These are phyloP conservation scores for Caenorhabditis becei DNA, from an alignment of 2,888 invertebrate genomes.

Conservation along the genomic window DNA sequence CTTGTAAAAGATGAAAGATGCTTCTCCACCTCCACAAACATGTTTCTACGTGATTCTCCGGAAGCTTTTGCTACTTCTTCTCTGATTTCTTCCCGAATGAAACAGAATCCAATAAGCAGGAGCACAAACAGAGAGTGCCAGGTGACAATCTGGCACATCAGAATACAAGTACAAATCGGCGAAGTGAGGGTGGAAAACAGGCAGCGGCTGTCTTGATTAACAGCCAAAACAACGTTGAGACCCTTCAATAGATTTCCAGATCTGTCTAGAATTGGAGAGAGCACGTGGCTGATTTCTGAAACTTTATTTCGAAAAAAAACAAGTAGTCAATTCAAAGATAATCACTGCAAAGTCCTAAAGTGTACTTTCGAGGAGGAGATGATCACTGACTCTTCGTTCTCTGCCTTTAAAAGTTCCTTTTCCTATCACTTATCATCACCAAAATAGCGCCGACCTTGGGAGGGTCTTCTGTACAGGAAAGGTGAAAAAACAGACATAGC, in stretches of 20 bases:
- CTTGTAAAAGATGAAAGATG: slow-evolving; percentile 30
- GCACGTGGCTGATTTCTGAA: slow-evolving; percentile 47
- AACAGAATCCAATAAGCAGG: background rate
- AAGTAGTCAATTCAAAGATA: slow-evolving; percentile 18
- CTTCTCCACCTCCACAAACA: slow-evolving; percentile 25
- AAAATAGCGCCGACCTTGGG: no score
- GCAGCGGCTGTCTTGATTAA: background rate
- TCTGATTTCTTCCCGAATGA: background rate
- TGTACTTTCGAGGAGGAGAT: slow-evolving; percentile 5
- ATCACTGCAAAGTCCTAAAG: slow-evolving; percentile 10
- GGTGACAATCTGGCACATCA: slow-evolving; percentile 15
- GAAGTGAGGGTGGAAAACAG: slow-evolving; percentile 45
- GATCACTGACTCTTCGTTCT: slow-evolving; percentile 16
- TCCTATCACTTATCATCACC: no score
- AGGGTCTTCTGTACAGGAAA: no score
- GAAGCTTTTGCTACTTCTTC: background rate
- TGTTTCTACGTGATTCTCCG: slow-evolving; percentile 9
- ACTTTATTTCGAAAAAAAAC: slow-evolving; percentile 29
- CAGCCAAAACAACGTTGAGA: slow-evolving; percentile 8
- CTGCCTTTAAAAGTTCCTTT: background rate
- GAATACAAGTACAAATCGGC: slow-evolving; percentile 23
- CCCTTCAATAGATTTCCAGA: slow-evolving; percentile 30
- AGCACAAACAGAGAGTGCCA: slow-evolving; percentile 11
- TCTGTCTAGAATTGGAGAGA: slow-evolving; percentile 35
- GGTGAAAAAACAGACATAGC: no score